phyloP scores from a whole-genome alignment of 2,888 invertebrate species.

The Aphidoletes aphidimyza region DNA sequence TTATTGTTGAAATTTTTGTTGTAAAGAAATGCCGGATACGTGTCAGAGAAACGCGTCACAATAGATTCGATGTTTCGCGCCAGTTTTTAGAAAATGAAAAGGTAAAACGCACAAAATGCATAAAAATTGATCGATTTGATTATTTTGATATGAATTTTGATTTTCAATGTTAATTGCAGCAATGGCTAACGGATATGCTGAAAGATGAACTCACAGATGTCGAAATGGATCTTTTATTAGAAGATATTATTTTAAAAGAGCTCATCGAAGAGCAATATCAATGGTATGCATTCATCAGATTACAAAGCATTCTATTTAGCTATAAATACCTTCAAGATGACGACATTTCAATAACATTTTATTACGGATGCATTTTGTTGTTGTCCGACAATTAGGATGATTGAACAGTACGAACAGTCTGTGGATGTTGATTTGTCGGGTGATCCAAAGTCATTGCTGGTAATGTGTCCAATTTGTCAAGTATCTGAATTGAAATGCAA shows the following conservation, averaged over 20 bases:
- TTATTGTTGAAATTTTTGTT: neutral
- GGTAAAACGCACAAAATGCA: too few relatives aligned
- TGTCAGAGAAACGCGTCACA: neutral
- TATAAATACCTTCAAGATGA: neutral
- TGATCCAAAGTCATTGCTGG: neutral
- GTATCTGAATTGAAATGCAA: neutral
- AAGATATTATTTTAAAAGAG: neutral
- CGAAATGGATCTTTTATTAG: neutral
- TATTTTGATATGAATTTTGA: too few relatives aligned
- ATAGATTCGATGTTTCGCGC: neutral
- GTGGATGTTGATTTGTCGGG: neutral
- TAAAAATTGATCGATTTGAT: too few relatives aligned
- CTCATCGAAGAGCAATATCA: slow-evolving; percentile 29
- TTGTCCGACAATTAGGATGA: too few relatives aligned
- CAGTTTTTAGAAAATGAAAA: slow-evolving; percentile 27
- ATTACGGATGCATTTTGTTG: neutral
- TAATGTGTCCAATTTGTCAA: slow-evolving; percentile 21
- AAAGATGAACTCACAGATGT: neutral
- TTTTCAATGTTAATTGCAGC: neutral
- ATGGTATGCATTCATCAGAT: neutral
- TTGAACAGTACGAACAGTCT: slow-evolving; percentile 3
- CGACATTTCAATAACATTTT: neutral
- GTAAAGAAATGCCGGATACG: slow-evolving; percentile 4
- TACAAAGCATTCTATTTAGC: neutral
- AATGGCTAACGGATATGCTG: neutral